A percentile compares a stretch with the other conserved stretches of the same genome.
These are phyloP conservation scores for Threskiornis aethiopicus DNA, from an alignment of 2,797 vertebrate genomes.

Conservation along the genomic window DNA sequence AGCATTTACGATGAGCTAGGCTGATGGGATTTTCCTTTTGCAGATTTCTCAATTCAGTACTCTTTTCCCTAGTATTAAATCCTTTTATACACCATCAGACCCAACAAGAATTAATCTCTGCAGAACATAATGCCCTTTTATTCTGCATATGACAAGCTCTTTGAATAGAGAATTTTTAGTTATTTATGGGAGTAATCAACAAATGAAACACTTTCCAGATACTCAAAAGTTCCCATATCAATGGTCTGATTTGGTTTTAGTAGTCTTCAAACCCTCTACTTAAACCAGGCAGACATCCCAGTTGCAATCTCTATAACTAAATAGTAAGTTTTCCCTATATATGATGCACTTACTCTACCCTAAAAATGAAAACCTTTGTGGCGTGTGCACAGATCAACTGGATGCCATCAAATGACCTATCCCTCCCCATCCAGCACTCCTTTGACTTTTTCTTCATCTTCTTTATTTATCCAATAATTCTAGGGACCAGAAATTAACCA, in stretches of 20 bases:
- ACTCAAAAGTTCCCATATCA: not conserved
- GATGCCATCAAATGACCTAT: not conserved
- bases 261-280: not conserved
- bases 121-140: not conserved
- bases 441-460: not conserved
- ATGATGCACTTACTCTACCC: not conserved
- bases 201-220: not conserved
- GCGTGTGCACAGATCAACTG: not conserved
- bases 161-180: not conserved
- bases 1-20: not conserved
- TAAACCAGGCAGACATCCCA: not conserved
- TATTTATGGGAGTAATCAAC: not conserved
- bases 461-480: not conserved
- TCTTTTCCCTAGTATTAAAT: not conserved
- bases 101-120: slow-evolving; percentile 2
- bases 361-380: not conserved
- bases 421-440: not conserved
- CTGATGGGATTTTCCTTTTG: not conserved
- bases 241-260: not conserved
- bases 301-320: not conserved
- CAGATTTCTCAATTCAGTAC: not conserved
- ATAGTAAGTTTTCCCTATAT: not conserved
- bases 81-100: not conserved
- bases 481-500: not conserved
- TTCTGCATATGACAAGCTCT: not conserved